Evolutionary conservation across 2,888 invertebrate species (phyloP), one percentile per base, ranked within the genome.

Genomic region (Saturnia pavonia): DNA sequence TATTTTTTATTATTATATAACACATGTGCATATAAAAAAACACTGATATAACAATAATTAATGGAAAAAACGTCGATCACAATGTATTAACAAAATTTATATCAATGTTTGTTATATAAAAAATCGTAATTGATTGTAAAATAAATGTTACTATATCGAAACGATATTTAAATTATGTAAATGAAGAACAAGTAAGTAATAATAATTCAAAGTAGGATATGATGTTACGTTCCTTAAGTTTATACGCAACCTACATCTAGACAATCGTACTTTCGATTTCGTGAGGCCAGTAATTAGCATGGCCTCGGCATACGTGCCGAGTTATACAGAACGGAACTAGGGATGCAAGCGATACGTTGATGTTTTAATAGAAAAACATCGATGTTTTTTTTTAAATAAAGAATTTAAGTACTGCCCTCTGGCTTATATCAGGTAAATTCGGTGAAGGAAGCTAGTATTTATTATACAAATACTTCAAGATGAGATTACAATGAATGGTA

Each of bases 211-310:
- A 78, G 75, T 82, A 81, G 80, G 82, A 81, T 82, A 80, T 75
- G 80, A 75, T 80, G 82, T 83, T 81, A 81, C 83, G 88, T 87
- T 88, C 81, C 84, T 85, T 83, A 60, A 60, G 14, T 27, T 27
- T 27, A 60, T 85, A 80, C 79, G 86, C 83, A 86, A 85, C 86
- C 87, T 83, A 88, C 85, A 89, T 88, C 85, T 85, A 85, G 82
- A 85, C 83, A 76, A 79, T 75, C 74, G 80, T 88, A 91, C 92
- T 92, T 93, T 93, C 92, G 91, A 90, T 92, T 92, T 93, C 91
- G 91, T 91, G 92, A 90, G 89, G 87, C 83, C 82, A 82, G 84
- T 89, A 91, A 92, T 92, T 93, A 92, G 89, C 89, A 92, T 91
- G 91, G 90, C 89, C 90, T 88, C 89, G 88, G 82, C 87, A 87